Base-by-base conservation (phyloP, 2,113 vertebrate genomes). In the Brachyhypopomus gauderio region DNA sequence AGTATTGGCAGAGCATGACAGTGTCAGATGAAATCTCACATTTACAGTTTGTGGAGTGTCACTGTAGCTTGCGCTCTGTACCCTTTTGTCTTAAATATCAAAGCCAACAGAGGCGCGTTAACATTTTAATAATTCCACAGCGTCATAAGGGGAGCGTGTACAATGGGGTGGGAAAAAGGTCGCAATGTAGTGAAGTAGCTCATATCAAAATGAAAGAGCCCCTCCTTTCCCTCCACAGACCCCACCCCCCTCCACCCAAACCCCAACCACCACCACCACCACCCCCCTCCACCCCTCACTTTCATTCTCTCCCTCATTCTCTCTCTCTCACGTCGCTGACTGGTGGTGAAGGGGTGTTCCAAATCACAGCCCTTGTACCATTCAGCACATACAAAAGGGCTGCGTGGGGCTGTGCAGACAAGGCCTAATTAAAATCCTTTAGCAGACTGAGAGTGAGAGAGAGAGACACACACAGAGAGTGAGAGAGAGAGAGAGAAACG, bases 51-150 rank as follows among this genome's bases (percentile, higher is more conserved):
- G 82, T 63, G 38, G 59, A 78, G 59, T 72, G 76, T 84, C 75
- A 79, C 55, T 72, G 85, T 94, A 93, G 93, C 94, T 92, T 86
- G 92, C 91, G 90, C 93, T 93, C 94, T 93, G 87, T 95, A 91
- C 93, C 93, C 95, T 97, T 97, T 98, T 97, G 96, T 98, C 95
- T 98, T 97, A 97, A 96, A 96, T 97, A 98, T 97, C 96, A 98
- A 98, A 98, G 95, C 90, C 95, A 93, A 94, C 93, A 90, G 88
- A 93, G 94, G 93, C 94, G 90, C 94, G 95, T 96, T 96, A 96
- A 96, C 96, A 95, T 97, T 97, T 97, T 95, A 96, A 96, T 96
- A 95, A 96, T 96, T 96, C 96, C 94, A 94, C 88, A 87, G 90
- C 88, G 93, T 94, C 93, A 93, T 91, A 94, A 93, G 91, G 89